Conservation (phyloP, 2,113 vertebrate genomes). For the Melozone crissalis region DNA sequence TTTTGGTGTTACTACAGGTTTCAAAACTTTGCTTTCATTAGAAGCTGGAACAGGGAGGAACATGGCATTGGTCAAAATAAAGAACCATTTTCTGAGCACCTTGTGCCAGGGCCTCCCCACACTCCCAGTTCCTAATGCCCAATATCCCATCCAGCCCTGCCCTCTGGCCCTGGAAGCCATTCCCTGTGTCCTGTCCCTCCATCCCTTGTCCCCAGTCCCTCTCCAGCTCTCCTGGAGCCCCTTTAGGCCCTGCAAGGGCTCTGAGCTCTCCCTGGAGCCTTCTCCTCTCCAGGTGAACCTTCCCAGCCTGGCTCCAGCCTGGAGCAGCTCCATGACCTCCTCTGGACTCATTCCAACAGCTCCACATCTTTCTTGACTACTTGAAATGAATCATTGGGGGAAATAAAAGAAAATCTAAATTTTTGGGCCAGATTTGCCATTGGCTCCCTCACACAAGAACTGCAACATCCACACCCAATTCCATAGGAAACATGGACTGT, state of each 20-base stretch:
- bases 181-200: not conserved
- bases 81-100: not conserved
- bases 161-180: not conserved
- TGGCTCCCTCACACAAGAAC: not conserved
- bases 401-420: not conserved
- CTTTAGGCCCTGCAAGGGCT: not conserved
- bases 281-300: not conserved
- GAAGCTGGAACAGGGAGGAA: not conserved
- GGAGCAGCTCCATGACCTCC: fast-evolving
- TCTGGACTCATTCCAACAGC: fast-evolving
- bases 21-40: not conserved
- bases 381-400: not conserved
- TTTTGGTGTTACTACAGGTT: not conserved
- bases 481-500: fast-evolving
- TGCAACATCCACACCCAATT: too few species aligned
- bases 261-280: not conserved
- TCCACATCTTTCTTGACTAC: not conserved
- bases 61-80: not conserved
- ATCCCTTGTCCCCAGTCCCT: not conserved
- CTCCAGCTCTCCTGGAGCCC: not conserved
- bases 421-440: not conserved
- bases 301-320: not conserved
- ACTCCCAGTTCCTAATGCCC: not conserved
- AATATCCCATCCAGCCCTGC: not conserved
- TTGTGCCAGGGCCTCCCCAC: not conserved